Percentiles rank a stretch among this genome's conserved stretches.
phyloP scores from a whole-genome alignment of 2,113 vertebrate species.

The Leucopternis melanops region DNA sequence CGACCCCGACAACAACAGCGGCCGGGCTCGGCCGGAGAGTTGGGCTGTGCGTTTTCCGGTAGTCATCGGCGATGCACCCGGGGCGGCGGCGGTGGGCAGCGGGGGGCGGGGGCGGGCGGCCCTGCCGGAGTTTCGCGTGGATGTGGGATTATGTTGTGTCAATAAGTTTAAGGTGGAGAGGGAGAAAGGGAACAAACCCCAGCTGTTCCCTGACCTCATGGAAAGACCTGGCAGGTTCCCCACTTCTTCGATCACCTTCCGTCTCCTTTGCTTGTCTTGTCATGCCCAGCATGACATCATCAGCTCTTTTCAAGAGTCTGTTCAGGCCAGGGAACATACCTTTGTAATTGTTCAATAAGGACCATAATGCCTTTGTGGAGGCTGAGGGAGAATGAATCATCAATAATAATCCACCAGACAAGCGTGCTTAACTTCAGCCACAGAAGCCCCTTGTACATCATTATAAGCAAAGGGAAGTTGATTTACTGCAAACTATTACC shows the following conservation, averaged over 20 bases:
- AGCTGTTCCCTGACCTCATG: no score
- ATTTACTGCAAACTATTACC: neutral
- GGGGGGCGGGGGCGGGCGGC: no score
- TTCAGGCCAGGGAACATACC: neutral
- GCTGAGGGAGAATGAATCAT: neutral
- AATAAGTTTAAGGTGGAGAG: no score
- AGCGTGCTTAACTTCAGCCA: fast-evolving
- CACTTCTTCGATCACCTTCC: constrained; percentile 7
- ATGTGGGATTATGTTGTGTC: no score
- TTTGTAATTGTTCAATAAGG: neutral
- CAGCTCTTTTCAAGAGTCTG: neutral
- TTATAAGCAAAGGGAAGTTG: neutral
- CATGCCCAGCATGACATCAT: neutral
- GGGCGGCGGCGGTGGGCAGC: no score
- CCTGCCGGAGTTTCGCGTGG: no score
- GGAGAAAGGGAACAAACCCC: no score
- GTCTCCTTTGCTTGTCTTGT: neutral
- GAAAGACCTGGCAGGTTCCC: constrained; percentile 13
- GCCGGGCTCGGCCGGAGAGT: no score
- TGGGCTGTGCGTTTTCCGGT: no score
- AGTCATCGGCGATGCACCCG: no score
- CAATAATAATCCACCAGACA: neutral
- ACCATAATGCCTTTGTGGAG: fast-evolving
- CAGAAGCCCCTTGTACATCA: neutral
- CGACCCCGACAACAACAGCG: no score